Base-by-base conservation (phyloP, 2,888 invertebrate genomes). In the Eulithis prunata region DNA sequence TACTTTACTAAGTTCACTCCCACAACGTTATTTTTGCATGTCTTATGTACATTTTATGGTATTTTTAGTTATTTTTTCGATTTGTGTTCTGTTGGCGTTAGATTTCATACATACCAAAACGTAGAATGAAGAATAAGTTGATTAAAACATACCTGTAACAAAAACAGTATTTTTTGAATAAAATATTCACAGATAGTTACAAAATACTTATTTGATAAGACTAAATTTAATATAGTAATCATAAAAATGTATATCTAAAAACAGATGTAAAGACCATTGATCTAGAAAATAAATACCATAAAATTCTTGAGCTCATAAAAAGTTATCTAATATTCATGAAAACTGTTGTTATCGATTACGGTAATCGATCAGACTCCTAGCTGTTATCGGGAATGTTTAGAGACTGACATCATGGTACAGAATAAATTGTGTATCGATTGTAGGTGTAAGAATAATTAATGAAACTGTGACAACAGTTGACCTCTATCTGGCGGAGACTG, bases 311-410 rank as follows among this genome's bases (percentile, higher is more conserved):
- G 47, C 12, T 52, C 41, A 60, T 57, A 66, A 62, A 5, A 11
- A 41, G 41, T 57, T 32, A 53, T 62, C 51, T 38, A 63, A 62
- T 63, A 57, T 61, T 66, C 28, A 62, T 38, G 54, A 38, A 36
- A 64, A 38, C 49, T 47, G 51, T 28, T 58, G 45, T 63, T 43
- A 53, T 56, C 51, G 54, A 64, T 56, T 66, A 71, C 67, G 62
- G 57, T 59, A 64, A 62, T 55, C 53, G 58, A 57, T 46, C 57
- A 69, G 65, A 69, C 49, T 68, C 69, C 69, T 71, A 68, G 69
- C 4, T 76, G 80, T 77, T 75, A 80, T 69, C 70, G 53, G 62
- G 74, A 79, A 81, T 81, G 78, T 80, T 76, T 75, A 74, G 62
- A 68, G 62, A 68, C 78, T 81, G 80, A 81, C 78, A 79, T 81